These are phyloP conservation scores for Drosophila limbata DNA, from an alignment of 2,888 invertebrate genomes.

Conservation along the genomic window DNA sequence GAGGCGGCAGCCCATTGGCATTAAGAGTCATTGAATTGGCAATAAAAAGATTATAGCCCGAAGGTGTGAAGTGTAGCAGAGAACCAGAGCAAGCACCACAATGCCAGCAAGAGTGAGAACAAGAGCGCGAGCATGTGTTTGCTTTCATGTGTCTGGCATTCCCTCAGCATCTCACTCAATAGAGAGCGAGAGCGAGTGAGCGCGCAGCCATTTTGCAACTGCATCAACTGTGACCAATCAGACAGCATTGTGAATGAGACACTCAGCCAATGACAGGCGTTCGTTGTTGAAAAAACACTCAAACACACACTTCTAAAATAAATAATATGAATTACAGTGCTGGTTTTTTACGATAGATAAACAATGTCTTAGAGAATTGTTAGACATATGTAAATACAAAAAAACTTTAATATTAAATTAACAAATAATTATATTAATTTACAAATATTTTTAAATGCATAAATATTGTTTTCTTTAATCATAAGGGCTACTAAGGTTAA, in stretches of 20 bases:
- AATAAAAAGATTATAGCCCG: constrained; percentile 83
- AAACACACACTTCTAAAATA: neutral
- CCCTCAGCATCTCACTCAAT: constrained; percentile 59
- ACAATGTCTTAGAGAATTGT: neutral
- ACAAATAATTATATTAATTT: too few species aligned
- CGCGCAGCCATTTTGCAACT: constrained; percentile 64
- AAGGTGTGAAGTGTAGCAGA: constrained; percentile 77
- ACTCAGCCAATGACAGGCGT: constrained; percentile 48
- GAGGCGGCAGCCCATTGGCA: constrained; percentile 56
- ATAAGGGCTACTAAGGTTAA: too few species aligned
- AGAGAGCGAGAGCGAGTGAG: constrained; percentile 12
- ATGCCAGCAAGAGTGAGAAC: neutral
- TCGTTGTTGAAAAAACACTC: constrained; percentile 27
- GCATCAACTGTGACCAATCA: constrained; percentile 44
- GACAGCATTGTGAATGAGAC: neutral
- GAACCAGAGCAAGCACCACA: constrained; percentile 15
- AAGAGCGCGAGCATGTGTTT: constrained; percentile 40
- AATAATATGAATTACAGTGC: neutral
- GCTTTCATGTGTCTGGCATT: constrained; percentile 14
- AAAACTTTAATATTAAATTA: too few species aligned
- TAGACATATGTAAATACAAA: too few species aligned
- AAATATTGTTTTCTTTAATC: too few species aligned
- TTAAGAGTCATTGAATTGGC: constrained; percentile 79
- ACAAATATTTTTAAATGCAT: too few species aligned
- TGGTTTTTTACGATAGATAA: neutral